phyloP scores from a whole-genome alignment of 2,113 vertebrate species.

The Sclerurus mexicanus region DNA sequence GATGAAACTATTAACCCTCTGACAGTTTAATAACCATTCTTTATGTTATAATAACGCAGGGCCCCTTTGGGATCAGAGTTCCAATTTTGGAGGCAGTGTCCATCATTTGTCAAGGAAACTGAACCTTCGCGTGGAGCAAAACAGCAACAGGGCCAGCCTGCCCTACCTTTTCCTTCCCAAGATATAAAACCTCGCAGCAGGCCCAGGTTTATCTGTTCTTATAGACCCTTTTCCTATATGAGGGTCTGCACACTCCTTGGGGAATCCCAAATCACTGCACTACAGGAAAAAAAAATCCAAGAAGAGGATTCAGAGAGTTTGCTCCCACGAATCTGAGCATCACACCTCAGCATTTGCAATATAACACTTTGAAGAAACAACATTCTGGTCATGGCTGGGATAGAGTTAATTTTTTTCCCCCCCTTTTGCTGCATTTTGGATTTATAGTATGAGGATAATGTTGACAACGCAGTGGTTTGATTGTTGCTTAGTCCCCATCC shows the following conservation, averaged over 20 bases:
- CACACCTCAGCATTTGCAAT: background rate
- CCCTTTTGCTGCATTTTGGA: background rate
- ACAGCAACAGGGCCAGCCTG: constrained; percentile 48
- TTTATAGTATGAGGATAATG: background rate
- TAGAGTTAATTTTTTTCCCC: too few species aligned
- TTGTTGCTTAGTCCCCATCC: background rate
- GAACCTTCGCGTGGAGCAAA: constrained; percentile 66
- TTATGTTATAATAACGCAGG: constrained; percentile 85
- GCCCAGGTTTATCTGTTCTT: background rate
- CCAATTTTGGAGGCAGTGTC: constrained; percentile 76
- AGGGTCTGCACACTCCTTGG: background rate
- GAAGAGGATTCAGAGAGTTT: background rate
- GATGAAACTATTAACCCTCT: constrained; percentile 80
- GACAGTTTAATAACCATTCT: constrained; percentile 85
- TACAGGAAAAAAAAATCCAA: background rate
- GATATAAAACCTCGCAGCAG: background rate
- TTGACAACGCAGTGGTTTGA: background rate
- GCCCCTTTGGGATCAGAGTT: constrained; percentile 74
- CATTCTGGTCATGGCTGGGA: background rate
- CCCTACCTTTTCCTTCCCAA: background rate
- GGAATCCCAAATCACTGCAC: background rate
- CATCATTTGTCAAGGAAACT: constrained; percentile 74
- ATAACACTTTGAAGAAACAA: background rate
- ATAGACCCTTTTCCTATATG: too few species aligned
- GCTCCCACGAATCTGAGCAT: background rate